phyloP scores from a whole-genome alignment of 2,797 vertebrate species.

The Helicolenus hilgendorfi region DNA sequence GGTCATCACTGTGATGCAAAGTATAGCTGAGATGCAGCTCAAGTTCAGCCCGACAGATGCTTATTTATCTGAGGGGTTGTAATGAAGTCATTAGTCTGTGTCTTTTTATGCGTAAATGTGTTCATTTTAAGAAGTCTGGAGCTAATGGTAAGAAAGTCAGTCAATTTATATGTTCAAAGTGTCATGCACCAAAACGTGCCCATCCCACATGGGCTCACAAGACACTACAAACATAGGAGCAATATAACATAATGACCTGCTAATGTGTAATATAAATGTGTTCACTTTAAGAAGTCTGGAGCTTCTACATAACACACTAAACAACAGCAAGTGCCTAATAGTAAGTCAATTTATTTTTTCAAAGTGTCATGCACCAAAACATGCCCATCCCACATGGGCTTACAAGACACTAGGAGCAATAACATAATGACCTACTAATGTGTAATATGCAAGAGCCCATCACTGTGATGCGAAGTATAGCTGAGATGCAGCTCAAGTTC shows the following conservation, averaged over 20 bases:
- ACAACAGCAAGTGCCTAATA: not conserved
- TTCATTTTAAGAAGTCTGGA: not conserved
- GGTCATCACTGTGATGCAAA: not conserved
- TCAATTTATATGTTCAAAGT: too few species aligned
- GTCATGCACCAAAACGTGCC: too few species aligned
- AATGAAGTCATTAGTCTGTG: not conserved
- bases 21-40: not conserved
- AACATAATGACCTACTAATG: not conserved
- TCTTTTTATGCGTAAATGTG: not conserved
- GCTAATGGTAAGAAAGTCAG: not conserved
- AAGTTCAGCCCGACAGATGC: not conserved
- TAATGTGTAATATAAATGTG: too few species aligned
- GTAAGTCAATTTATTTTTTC: too few species aligned
- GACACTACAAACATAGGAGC: too few species aligned
- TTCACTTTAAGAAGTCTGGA: not conserved
- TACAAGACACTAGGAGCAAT: too few species aligned
- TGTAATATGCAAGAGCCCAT: not conserved
- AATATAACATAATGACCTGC: too few species aligned
- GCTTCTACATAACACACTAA: too few species aligned
- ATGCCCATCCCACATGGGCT: too few species aligned
- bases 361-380: too few species aligned
- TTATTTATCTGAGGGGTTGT: not conserved
- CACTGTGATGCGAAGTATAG: not conserved
- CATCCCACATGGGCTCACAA: too few species aligned
- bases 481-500: not conserved